A percentile compares a stretch with the other conserved stretches of the same genome.
phyloP scores from a whole-genome alignment of 2,888 invertebrate genomes.

The Leptinotarsa haldemani region DNA sequence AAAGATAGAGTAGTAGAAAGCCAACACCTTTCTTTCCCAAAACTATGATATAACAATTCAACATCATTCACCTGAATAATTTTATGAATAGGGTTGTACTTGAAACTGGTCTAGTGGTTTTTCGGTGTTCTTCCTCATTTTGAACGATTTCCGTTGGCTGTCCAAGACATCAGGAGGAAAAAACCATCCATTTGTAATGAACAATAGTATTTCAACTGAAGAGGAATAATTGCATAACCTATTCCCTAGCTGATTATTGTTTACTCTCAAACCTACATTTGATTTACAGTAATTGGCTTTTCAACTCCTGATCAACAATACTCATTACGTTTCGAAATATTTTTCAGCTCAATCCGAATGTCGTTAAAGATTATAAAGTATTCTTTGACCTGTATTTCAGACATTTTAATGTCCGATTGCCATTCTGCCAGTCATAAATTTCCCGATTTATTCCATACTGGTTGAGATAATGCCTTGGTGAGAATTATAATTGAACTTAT shows the following conservation, averaged over 20 bases:
- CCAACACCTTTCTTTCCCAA: no score
- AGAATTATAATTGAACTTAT: slow-evolving; percentile 31
- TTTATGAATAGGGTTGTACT: no score
- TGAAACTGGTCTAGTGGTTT: no score
- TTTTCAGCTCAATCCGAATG: slow-evolving; percentile 20
- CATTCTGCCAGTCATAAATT: slow-evolving; percentile 38
- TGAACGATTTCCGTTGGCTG: no score
- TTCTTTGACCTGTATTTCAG: slow-evolving; percentile 30
- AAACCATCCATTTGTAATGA: no score
- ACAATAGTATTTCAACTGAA: no score
- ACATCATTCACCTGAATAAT: no score
- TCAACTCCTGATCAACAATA: not conserved
- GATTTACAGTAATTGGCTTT: not conserved
- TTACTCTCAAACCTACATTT: not conserved
- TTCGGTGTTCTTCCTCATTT: no score
- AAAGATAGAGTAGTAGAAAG: no score
- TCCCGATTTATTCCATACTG: slow-evolving; percentile 42
- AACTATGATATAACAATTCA: no score
- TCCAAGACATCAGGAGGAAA: no score
- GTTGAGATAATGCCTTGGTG: slow-evolving; percentile 30
- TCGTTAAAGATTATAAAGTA: slow-evolving; percentile 13
- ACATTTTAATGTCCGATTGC: slow-evolving; percentile 36
- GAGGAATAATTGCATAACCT: no score
- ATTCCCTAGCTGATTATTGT: not conserved
- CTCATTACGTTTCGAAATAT: not conserved